These are phyloP conservation scores for Galemys pyrenaicus DNA, from an alignment of 2,113 vertebrate genomes.

Conservation along the genomic window DNA sequence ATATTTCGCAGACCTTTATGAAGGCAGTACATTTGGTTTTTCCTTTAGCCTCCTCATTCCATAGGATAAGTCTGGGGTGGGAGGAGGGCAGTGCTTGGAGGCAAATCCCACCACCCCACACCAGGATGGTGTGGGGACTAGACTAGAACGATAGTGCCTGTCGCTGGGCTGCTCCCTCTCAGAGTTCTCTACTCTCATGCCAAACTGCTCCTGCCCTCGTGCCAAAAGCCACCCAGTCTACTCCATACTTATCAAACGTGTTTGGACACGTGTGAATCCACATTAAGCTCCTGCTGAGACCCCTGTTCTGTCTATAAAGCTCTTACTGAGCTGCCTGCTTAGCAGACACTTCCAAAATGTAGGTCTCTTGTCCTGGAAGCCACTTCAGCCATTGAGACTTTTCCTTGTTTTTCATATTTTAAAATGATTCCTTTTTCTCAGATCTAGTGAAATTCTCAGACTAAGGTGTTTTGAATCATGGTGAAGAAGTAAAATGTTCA, in stretches of 20 bases:
- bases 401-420: not conserved
- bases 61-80: no score
- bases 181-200: not conserved
- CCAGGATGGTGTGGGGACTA: no score
- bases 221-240: not conserved
- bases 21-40: not conserved
- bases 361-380: not conserved
- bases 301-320: not conserved
- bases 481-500: not conserved
- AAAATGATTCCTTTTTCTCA: not conserved
- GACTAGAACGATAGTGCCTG: accelerated
- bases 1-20: not conserved
- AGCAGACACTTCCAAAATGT: not conserved
- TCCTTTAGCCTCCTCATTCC: not conserved
- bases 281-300: not conserved
- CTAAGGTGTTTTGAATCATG: not conserved
- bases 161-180: not conserved
- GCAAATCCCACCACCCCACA: not conserved
- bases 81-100: not conserved
- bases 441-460: not conserved
- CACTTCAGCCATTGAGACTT: not conserved
- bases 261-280: not conserved
- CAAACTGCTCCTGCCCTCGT: not conserved
- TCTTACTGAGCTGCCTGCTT: not conserved
- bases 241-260: not conserved